Base-by-base conservation (phyloP, 2,113 vertebrate species). In the Petroica traversi region DNA sequence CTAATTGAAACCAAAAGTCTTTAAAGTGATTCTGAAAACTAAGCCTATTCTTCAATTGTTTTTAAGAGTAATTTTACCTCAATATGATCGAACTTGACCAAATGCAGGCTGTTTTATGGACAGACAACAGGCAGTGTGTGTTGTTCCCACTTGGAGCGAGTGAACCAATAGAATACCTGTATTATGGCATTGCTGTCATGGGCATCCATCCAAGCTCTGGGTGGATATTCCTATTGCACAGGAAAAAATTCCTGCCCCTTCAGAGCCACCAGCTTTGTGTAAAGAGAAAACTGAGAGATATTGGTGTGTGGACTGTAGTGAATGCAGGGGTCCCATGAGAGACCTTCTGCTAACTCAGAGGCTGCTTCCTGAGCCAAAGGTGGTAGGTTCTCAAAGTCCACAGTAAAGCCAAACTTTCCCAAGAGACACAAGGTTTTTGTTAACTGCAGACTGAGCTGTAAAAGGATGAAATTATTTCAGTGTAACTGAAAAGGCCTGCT, bases 381-480 rank as follows among this genome's bases (percentile, higher is more conserved):
- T 58, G 11, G 20, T 61, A 75, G 36, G 36, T 54, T n/a, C 49
- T 36, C n/a, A n/a, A 74, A 72, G 52, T 52, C n/a, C 45, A 52
- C 20, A 43, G 36, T 36, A 40, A 78, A 87, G 10, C 33, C 36
- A 79, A 38, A 57, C 19, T 68, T 94, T 41, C 45, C 28, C 17
- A 64, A 11, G 13, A 79, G 52, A 59, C 3, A 7, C 5, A 38
- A 41, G 11, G 0, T 54, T 89, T 96, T 80, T 77, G n/a, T 75
- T 74, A 51, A 67, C 55, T 74, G 26, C 38, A 84, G 55, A 15
- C 51, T 19, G 23, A 19, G 18, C 25, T 91, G 51, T 63, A 79
- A 91, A 62, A 38, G 46, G 29, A 66, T 84, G 51, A 84, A 89
- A 84, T 87, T 20, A 52, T 73, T 83, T 45, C 72, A 66, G 29